Evolutionary conservation across 2,113 vertebrate genomes (phyloP).

Genomic region (Piliocolobus tephrosceles): DNA sequence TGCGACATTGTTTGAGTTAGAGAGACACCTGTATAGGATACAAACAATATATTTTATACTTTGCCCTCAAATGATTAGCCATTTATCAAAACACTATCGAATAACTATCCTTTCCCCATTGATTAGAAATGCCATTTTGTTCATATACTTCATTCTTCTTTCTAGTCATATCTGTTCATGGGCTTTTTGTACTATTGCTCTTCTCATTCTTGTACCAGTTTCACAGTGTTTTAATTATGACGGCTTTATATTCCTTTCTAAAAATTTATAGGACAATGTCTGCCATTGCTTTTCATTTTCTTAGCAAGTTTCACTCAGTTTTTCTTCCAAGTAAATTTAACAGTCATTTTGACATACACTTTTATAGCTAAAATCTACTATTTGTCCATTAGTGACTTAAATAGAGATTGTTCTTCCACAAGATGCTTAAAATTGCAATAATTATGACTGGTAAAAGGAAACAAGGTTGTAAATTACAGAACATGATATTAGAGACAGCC

Average conservation of each 20-base stretch:
- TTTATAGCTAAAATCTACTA: not conserved
- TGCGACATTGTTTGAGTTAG: not conserved
- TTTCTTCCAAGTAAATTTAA: constrained; percentile 1
- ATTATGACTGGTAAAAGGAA: not conserved
- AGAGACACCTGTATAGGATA: not conserved
- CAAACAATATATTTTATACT: not conserved
- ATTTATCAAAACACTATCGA: not conserved
- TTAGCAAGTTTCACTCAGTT: not conserved
- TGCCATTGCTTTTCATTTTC: not conserved
- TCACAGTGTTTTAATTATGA: not conserved
- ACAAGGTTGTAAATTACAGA: not conserved
- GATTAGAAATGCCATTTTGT: not conserved
- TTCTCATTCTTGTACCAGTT: not conserved
- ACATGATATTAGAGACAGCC: not conserved
- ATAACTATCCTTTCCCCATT: not conserved
- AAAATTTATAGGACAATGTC: not conserved
- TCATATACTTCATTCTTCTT: not conserved
- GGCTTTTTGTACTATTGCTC: not conserved
- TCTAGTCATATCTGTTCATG: not conserved
- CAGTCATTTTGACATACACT: not conserved
- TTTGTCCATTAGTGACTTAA: not conserved
- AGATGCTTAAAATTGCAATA: not conserved
- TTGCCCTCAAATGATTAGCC: not conserved
- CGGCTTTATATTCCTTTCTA: not conserved
- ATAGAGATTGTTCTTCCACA: not conserved